A percentile compares a stretch with the other conserved stretches of the same genome.
These are phyloP conservation scores for Gnathonemus longibarbis DNA, from an alignment of 2,113 vertebrate genomes.

Conservation along the genomic window DNA sequence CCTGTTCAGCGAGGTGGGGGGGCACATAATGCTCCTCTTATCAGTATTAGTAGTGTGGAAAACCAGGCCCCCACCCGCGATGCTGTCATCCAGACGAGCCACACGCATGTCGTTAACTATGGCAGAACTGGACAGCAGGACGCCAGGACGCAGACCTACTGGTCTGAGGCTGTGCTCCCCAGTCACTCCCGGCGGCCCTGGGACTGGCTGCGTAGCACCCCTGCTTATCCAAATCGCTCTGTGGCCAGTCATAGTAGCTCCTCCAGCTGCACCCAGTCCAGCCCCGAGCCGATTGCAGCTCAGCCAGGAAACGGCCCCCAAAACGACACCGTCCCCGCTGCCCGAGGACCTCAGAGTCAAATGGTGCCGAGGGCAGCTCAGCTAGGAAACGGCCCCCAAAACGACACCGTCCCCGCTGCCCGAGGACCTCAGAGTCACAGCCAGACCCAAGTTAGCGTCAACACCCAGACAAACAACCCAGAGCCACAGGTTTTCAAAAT, in stretches of 20 bases:
- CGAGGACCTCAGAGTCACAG: not conserved
- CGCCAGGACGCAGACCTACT: constrained; percentile 41
- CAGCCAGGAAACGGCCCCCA: not conserved
- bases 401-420: not conserved
- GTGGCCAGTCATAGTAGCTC: constrained; percentile 13
- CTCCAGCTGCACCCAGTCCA: constrained; percentile 8
- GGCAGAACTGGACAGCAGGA: constrained; percentile 28
- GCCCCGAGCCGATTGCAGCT: not conserved
- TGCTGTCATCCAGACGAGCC: constrained; percentile 41
- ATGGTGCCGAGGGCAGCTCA: no score
- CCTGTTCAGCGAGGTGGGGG: constrained; percentile 30
- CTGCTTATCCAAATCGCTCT: constrained; percentile 46
- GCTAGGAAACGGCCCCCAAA: not conserved
- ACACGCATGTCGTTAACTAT: constrained; percentile 40
- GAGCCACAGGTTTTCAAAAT: not conserved
- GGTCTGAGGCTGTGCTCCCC: not conserved
- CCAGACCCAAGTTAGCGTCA: not conserved
- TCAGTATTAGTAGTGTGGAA: not conserved
- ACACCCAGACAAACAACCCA: not conserved
- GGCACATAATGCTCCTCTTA: not conserved
- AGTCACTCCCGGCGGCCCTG: constrained; percentile 44
- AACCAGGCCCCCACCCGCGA: constrained; percentile 4
- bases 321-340: not conserved
- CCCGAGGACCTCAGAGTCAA: not conserved
- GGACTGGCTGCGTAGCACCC: constrained; percentile 57